Evolutionary conservation across 2,888 invertebrate genomes (phyloP).

Genomic region (Caenorhabditis afra): DNA sequence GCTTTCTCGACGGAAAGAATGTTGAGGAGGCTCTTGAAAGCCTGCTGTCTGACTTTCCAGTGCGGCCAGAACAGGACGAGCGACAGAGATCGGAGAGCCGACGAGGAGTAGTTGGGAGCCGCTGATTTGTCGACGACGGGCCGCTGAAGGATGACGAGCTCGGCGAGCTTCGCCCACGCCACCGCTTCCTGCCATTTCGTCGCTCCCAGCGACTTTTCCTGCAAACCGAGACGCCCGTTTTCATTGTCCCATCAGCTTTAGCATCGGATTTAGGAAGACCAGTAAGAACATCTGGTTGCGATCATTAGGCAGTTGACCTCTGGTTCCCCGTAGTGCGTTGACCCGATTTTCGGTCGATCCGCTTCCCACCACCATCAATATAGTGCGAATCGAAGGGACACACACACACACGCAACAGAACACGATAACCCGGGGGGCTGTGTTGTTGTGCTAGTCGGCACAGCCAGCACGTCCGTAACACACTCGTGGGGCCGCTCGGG

Average conservation of each 20-base stretch:
- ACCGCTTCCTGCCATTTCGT: slow-evolving; percentile 60
- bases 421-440: too few relatives aligned
- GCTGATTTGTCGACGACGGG: slow-evolving; percentile 38
- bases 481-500: too few relatives aligned
- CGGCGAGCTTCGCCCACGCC: slow-evolving; percentile 61
- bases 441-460: too few relatives aligned
- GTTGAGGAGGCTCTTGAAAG: slow-evolving; percentile 44
- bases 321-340: too few relatives aligned
- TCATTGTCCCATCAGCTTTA: background rate
- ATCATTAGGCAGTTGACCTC: too few relatives aligned
- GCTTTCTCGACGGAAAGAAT: slow-evolving; percentile 50
- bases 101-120: slow-evolving; percentile 23
- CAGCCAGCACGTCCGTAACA: too few relatives aligned
- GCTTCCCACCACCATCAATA: too few relatives aligned
- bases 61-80: slow-evolving; percentile 67
- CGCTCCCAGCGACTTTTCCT: slow-evolving; percentile 59
- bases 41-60: slow-evolving; percentile 62
- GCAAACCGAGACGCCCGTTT: background rate
- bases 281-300: too few relatives aligned
- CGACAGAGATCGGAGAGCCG: slow-evolving; percentile 42
- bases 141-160: slow-evolving; percentile 45
- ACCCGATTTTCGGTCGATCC: too few relatives aligned
- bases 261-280: too few relatives aligned
- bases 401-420: too few relatives aligned
- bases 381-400: too few relatives aligned